Percentiles rank a stretch among this genome's conserved stretches.
These are phyloP conservation scores for Leistus spinibarbis DNA, from an alignment of 2,888 invertebrate genomes.

Conservation along the genomic window DNA sequence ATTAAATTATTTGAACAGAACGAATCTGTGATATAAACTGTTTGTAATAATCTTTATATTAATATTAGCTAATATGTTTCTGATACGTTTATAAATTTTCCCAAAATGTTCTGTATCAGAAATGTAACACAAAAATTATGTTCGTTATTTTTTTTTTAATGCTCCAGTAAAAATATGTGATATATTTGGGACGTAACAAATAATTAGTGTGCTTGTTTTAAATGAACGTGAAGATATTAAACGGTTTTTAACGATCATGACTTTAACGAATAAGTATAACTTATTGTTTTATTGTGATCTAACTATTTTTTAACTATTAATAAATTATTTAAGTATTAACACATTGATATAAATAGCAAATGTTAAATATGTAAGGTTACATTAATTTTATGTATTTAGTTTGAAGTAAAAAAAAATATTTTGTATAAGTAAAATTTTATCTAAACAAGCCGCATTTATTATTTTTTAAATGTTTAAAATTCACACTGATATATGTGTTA, in stretches of 20 bases:
- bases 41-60: not conserved
- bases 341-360: not conserved
- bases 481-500: not conserved
- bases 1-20: not conserved
- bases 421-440: slow-evolving; percentile 15
- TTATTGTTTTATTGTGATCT: not conserved
- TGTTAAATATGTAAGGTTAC: slow-evolving; percentile 29
- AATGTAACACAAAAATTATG: not conserved
- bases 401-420: not conserved
- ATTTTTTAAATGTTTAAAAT: not conserved
- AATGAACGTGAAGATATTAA: too few relatives aligned
- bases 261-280: not conserved
- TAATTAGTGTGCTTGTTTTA: too few relatives aligned
- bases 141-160: too few relatives aligned
- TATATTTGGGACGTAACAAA: too few relatives aligned
- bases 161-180: too few relatives aligned
- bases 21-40: not conserved
- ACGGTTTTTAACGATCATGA: not conserved
- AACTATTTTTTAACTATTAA: not conserved
- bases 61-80: not conserved
- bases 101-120: not conserved
- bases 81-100: not conserved
- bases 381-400: slow-evolving; percentile 36
- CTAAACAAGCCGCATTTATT: not conserved
- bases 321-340: slow-evolving; percentile 7